Evolutionary conservation across 2,888 invertebrate species (phyloP).

Genomic region (Arge pagana): DNA sequence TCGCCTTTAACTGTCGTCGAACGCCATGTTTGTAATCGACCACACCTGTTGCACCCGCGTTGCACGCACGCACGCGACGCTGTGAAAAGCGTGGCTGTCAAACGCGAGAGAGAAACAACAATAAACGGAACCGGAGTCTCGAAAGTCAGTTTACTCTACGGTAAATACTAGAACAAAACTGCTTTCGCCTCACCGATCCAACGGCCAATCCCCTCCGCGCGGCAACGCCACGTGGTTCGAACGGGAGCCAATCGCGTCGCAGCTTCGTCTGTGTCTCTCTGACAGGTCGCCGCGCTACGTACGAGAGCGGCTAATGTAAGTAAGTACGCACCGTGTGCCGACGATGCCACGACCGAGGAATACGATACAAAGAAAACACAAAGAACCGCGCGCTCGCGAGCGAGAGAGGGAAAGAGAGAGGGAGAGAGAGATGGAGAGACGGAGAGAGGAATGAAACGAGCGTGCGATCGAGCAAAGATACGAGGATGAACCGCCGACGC

Average conservation of each 20-base stretch:
- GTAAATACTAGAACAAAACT: slow-evolving; percentile 50
- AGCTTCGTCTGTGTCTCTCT: slow-evolving; percentile 7
- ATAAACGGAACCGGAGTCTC: slow-evolving; percentile 32
- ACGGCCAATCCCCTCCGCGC: slow-evolving; percentile 46
- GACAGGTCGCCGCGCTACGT: slow-evolving; percentile 19
- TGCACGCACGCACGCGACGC: slow-evolving; percentile 23
- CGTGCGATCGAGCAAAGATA: no score
- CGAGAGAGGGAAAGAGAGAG: no score
- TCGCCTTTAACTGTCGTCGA: no score
- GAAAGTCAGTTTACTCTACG: slow-evolving; percentile 46
- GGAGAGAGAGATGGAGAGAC: no score
- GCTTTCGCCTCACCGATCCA: slow-evolving; percentile 42
- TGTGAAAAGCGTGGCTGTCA: slow-evolving; percentile 25
- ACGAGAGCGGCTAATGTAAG: no score
- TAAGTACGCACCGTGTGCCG: no score
- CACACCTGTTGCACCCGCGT: slow-evolving; percentile 16
- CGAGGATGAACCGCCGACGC: no score
- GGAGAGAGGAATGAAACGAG: no score
- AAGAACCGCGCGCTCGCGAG: no score
- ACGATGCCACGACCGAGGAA: no score
- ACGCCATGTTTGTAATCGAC: no score
- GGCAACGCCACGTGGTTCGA: slow-evolving; percentile 16
- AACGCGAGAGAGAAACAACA: slow-evolving; percentile 29
- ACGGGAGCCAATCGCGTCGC: slow-evolving; percentile 15
- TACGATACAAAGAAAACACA: slow-evolving; percentile 19